Percentiles rank a stretch among this genome's conserved stretches.
Evolutionary conservation across 2,113 vertebrate species (phyloP).

Genomic region (Coptodon rendalli): DNA sequence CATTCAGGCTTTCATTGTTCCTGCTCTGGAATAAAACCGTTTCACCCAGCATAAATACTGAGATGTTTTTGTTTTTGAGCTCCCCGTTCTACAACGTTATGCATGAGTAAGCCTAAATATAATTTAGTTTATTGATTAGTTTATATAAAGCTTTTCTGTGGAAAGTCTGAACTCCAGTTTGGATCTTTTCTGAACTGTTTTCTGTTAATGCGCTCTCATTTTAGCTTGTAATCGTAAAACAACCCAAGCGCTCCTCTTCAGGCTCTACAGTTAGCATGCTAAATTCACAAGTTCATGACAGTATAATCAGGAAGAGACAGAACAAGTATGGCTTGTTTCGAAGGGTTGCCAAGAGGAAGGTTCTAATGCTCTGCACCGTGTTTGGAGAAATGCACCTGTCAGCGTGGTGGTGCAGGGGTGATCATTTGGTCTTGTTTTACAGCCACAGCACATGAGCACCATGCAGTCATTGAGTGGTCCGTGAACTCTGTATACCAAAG

Average conservation of each 20-base stretch:
- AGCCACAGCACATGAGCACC: background rate
- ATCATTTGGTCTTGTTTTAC: rapidly evolving
- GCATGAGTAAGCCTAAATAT: background rate
- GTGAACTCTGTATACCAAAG: background rate
- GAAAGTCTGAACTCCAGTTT: background rate
- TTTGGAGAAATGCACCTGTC: background rate
- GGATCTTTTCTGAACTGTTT: background rate
- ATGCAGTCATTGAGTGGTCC: background rate
- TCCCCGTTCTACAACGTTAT: background rate
- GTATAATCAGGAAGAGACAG: background rate
- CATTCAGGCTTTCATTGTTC: background rate
- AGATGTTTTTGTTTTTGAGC: background rate
- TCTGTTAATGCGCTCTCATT: background rate
- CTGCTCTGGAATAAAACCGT: rapidly evolving
- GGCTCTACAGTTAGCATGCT: rapidly evolving
- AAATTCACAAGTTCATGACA: background rate
- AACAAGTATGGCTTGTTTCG: rapidly evolving
- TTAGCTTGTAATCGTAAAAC: background rate
- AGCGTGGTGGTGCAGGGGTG: background rate
- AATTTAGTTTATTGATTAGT: background rate
- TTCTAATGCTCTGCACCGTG: background rate
- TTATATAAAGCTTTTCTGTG: background rate
- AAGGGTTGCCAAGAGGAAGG: background rate
- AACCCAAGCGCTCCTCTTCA: rapidly evolving
- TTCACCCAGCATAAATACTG: background rate